Base-by-base conservation (phyloP, 1,140 invertebrate genomes). In the Neodiprion pinetum region DNA sequence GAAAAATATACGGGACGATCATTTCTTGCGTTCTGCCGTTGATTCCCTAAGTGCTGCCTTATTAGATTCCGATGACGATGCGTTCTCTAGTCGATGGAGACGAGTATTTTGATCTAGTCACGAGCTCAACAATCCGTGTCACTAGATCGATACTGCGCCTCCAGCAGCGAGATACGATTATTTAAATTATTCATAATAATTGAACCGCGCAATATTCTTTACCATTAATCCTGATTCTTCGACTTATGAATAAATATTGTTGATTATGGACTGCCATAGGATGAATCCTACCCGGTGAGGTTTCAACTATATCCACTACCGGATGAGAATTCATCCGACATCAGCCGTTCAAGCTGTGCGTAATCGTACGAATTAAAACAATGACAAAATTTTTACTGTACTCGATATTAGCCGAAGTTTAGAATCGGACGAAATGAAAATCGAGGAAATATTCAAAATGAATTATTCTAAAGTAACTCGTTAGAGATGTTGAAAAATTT, bases 41-140 rank as follows among this genome's bases (percentile, higher is more conserved):
- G 28, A 40, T 14, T 17, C 28, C 28, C 40, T 48, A 21, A 67
- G 23, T 66, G 65, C 4, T 50, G 8, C 48, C 47, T 48, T 12
- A 70, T 76, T 67, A 73, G 48, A 40, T 17, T 48, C 48, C n/a
- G 48, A 40, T 40, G 28, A 40, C 3, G 67, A 21, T 70, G 77
- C 48, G 75, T 48, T 65, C 65, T 80, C 77, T 79, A 47, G 28
- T 8, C 68, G 73, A 74, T 78, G 76, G 79, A 72, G 79, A 86
- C 84, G 85, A 87, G 85, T 88, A 88, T 89, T 87, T 87, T 83
- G 85, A 89, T 90, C 88, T 90, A 90, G 89, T 90, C 89, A 90
- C 88, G 85, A 82, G 70, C 77, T 77, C 8, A 70, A 77, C 68
- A 50, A 12, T 72, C 79, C 84, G 84, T 85, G 80, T 14, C 72